A percentile compares a stretch with the other conserved stretches of the same genome.
phyloP scores from a whole-genome alignment of 1,140 invertebrate species.

The Eriocheir sinensis region DNA sequence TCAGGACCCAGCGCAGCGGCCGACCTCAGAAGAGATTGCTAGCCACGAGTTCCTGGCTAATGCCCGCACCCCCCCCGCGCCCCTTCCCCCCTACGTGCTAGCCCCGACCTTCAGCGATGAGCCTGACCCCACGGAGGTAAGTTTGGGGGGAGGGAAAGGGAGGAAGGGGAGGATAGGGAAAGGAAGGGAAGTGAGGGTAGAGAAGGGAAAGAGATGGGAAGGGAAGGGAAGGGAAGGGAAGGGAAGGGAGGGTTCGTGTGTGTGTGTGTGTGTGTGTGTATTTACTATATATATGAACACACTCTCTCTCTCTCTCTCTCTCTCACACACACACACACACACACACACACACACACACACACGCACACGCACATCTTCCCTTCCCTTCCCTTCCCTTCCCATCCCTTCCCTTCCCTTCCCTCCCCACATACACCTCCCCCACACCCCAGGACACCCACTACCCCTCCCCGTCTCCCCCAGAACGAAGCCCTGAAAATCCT shows the following conservation, averaged over 20 bases:
- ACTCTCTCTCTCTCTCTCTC: too few species aligned
- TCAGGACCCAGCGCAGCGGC: constrained; percentile 19
- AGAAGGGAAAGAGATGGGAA: not conserved
- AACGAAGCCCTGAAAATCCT: not conserved
- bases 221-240: not conserved
- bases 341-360: too few species aligned
- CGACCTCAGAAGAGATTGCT: not conserved
- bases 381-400: not conserved
- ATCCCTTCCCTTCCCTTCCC: not conserved
- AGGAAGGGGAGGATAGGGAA: too few species aligned
- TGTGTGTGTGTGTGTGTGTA: constrained; percentile 9
- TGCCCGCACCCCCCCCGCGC: not conserved
- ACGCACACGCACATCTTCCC: not conserved
- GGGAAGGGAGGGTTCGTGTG: not conserved
- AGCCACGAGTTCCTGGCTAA: constrained; percentile 44
- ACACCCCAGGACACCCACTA: not conserved
- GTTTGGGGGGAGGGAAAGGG: not conserved
- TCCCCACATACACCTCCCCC: not conserved
- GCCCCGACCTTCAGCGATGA: not conserved
- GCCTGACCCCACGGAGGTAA: not conserved
- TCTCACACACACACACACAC: too few species aligned
- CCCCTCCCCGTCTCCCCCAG: constrained; percentile 21
- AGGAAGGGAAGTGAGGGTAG: not conserved
- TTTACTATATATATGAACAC: too few species aligned
- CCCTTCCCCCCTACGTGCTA: constrained; percentile 36